Evolutionary conservation across 2,888 invertebrate species (phyloP), one percentile per base, ranked within the genome.

Genomic region (Chironomus riparius): DNA sequence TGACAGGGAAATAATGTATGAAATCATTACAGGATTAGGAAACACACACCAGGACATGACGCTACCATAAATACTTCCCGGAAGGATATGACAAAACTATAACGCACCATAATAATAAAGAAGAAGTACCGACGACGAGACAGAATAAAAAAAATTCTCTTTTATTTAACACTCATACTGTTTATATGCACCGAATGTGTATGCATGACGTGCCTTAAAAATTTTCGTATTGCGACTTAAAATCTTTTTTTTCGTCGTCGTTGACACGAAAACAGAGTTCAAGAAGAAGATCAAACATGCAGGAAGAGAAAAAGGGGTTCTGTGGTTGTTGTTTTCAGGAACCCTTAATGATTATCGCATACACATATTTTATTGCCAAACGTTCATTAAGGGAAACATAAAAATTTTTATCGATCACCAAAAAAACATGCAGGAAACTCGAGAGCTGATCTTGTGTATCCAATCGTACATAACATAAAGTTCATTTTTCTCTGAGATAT

Each of bases 71-170:
- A 22, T 38, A 68, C 68, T 74, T 74, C 74, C 74, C 74, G 74
- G 74, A 74, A 74, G 74, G 74, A 74, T 74, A 74, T 74, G 74
- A 74, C 74, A 74, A 72, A 65, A 65, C 62, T 74, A 74, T 38
- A 73, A 73, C 72, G 62, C 72, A 48, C 18, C 10, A 56, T 18
- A 15, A 18, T 28, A 71, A 24, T 28, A 56, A 18, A 18, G 38
- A 38, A n/a, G 56, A 24, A 24, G 65, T 24, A 22, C 65, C 21
- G 24, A 65, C 47, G 22, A 18, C 21, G 68, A 48, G 62, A 74
- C 74, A n/a, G 62, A 47, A 47, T 68, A 61, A 68, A 22, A n/a
- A n/a, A 61, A 15, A 18, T 15, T 50, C 28, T 28, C 28, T 28
- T 28, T 28, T 28, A 28, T 28, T 28, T 28, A 28, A 28, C 28